Evolutionary conservation across 2,113 vertebrate species (phyloP).

Genomic region (Entelurus aequoreus): DNA sequence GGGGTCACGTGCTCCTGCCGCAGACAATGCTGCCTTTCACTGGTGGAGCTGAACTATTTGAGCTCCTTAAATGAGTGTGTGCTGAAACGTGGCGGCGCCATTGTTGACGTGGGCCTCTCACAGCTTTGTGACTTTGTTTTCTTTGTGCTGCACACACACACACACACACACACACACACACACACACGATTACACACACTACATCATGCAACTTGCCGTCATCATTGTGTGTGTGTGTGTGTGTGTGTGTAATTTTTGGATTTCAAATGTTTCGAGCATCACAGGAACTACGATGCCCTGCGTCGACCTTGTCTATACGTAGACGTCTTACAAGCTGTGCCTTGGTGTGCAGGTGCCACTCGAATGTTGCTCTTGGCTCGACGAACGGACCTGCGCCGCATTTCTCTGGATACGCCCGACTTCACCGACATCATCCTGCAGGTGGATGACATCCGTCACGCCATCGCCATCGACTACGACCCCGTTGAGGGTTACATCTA

Average conservation of each 20-base stretch:
- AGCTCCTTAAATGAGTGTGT: background rate
- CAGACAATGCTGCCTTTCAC: conserved; percentile 56
- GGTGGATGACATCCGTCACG: conserved; percentile 91
- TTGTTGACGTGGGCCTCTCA: too few relatives aligned
- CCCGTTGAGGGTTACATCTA: conserved; percentile 90
- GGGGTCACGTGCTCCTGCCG: conserved; percentile 41
- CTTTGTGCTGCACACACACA: background rate
- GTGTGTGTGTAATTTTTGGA: too few relatives aligned
- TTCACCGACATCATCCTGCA: conserved; percentile 92
- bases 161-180: too few relatives aligned
- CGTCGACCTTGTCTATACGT: too few relatives aligned
- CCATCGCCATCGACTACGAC: conserved; percentile 96
- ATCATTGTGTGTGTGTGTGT: too few relatives aligned
- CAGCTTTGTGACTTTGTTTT: background rate
- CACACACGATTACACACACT: too few relatives aligned
- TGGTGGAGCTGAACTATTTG: conserved; percentile 31
- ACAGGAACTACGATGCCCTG: too few relatives aligned
- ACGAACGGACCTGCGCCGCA: conserved; percentile 86
- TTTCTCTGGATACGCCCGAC: conserved; percentile 92
- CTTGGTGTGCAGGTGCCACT: conserved; percentile 75
- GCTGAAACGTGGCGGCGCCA: conserved; percentile 9
- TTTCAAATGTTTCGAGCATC: too few relatives aligned
- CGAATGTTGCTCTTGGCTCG: conserved; percentile 87
- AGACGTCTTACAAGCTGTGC: too few relatives aligned
- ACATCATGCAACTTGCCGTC: too few relatives aligned